A percentile compares a stretch with the other conserved stretches of the same genome.
phyloP scores from a whole-genome alignment of 2,888 invertebrate species.

The Dolichomitus sp. region DNA sequence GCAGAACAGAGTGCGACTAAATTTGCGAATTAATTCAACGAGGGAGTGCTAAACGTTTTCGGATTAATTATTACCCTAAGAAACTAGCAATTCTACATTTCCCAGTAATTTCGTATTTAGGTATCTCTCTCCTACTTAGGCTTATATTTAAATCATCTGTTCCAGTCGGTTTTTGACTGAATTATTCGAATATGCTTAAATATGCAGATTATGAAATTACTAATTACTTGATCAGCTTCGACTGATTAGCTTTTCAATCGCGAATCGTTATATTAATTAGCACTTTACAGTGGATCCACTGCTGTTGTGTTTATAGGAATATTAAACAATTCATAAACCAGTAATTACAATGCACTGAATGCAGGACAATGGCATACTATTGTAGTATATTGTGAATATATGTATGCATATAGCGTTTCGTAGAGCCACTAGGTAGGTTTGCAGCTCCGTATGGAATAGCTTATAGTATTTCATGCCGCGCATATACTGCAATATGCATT shows the following conservation, averaged over 20 bases:
- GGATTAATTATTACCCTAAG: too few species aligned
- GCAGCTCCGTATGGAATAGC: slow-evolving; percentile 39
- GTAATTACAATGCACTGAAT: slow-evolving; percentile 61
- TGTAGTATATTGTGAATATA: slow-evolving; percentile 22
- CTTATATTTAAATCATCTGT: too few species aligned
- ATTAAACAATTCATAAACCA: slow-evolving; percentile 61
- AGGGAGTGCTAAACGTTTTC: too few species aligned
- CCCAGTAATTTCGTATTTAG: too few species aligned
- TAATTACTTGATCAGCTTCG: neutral
- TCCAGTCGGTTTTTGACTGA: too few species aligned
- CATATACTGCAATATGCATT: slow-evolving; percentile 17
- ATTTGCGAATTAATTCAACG: too few species aligned
- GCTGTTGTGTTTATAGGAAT: neutral
- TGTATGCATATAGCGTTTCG: slow-evolving; percentile 1
- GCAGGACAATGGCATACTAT: slow-evolving; percentile 40
- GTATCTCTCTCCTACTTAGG: too few species aligned
- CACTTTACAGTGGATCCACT: neutral
- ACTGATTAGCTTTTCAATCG: slow-evolving; percentile 26
- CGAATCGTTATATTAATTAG: slow-evolving; percentile 43
- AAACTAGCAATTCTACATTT: too few species aligned
- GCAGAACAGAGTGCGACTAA: too few species aligned
- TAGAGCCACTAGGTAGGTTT: too few species aligned
- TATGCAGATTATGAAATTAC: neutral
- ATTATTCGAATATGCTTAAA: too few species aligned
- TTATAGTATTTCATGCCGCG: slow-evolving; percentile 16